phyloP scores from a whole-genome alignment of 2,888 invertebrate species.

The Nemoura dubitans region DNA sequence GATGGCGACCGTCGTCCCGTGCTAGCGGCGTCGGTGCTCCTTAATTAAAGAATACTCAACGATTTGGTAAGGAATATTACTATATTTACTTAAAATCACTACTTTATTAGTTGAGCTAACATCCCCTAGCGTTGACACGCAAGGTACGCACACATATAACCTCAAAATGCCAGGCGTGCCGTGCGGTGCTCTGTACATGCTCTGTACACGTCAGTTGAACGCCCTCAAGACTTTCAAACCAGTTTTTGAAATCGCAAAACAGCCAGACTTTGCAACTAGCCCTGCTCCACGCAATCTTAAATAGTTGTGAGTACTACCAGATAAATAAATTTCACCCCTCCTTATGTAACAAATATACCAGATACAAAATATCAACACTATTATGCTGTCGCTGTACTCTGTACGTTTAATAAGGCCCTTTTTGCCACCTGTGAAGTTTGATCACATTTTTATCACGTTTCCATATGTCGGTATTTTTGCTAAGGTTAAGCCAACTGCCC shows the following conservation, averaged over 20 bases:
- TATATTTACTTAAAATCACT: background rate
- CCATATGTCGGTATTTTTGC: background rate
- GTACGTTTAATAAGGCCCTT: no score
- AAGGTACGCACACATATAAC: background rate
- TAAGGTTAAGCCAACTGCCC: no score
- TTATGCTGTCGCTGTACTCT: no score
- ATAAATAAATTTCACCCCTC: background rate
- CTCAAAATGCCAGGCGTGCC: background rate
- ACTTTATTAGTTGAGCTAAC: background rate
- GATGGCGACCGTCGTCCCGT: background rate
- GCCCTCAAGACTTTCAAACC: background rate
- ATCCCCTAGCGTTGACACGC: background rate
- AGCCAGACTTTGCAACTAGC: background rate
- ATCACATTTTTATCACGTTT: background rate
- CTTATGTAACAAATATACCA: background rate
- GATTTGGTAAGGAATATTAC: background rate
- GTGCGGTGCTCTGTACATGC: background rate
- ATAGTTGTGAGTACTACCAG: background rate
- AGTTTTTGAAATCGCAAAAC: background rate
- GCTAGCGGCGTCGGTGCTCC: slow-evolving; percentile 12
- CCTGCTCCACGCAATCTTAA: background rate
- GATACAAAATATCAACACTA: no score
- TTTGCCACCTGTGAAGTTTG: background rate
- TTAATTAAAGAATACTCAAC: background rate
- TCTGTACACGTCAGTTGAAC: background rate